Conservation (phyloP, 2,888 invertebrate species). For the Muscina levida region DNA sequence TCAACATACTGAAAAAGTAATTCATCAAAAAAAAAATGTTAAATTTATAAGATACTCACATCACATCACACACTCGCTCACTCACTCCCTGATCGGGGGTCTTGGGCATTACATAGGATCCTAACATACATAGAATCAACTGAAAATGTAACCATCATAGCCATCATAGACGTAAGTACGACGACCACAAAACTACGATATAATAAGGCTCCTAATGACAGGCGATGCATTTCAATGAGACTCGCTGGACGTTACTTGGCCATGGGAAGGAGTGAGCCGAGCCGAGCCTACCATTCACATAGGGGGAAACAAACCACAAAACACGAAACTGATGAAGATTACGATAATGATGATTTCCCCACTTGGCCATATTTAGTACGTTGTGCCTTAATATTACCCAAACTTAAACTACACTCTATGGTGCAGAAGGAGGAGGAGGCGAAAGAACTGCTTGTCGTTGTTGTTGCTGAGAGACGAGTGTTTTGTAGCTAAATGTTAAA, state of each 20-base stretch:
- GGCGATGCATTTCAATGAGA: constrained; percentile 64
- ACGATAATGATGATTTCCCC: constrained; percentile 35
- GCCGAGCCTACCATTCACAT: neutral
- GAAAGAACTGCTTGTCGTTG: neutral
- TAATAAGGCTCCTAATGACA: constrained; percentile 63
- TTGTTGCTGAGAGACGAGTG: neutral
- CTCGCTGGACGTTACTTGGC: constrained; percentile 35
- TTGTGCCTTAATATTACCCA: too few relatives aligned
- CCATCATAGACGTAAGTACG: neutral
- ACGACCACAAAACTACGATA: constrained; percentile 38
- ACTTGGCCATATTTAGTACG: constrained; percentile 12
- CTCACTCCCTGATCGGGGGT: neutral
- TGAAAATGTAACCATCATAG: too few relatives aligned
- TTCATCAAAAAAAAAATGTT: constrained; percentile 41
- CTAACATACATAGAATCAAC: too few relatives aligned
- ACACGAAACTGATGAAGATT: constrained; percentile 1
- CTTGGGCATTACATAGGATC: too few relatives aligned
- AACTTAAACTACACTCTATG: neutral
- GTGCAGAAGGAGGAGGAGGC: neutral
- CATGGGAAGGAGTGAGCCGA: neutral
- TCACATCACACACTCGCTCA: neutral
- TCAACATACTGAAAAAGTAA: constrained; percentile 32
- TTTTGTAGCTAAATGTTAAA: constrained; percentile 35
- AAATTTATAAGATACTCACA: constrained; percentile 33
- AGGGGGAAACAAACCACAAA: constrained; percentile 8